Evolutionary conservation across 1,140 invertebrate genomes (phyloP), one percentile per base, ranked within the genome.

Genomic region (Adoxophyes honmai): DNA sequence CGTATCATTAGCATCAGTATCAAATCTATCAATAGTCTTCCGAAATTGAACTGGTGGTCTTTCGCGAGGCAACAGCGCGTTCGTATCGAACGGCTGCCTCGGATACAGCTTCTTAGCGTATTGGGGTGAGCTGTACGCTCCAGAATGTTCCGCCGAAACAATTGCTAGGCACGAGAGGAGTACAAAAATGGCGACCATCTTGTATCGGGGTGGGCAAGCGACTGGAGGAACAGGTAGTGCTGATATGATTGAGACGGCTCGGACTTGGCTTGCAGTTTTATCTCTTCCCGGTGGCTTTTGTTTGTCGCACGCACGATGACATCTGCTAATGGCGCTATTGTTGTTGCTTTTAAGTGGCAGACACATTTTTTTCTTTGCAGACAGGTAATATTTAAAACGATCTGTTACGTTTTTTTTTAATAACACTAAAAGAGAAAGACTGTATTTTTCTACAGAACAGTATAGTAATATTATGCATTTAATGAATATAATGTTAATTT

Each of bases 71-170:
- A 86, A 55, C 15, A 86, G 57, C 0, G 65, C 64, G 52, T 69
- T 81, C 0, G 74, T 73, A 5, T 88, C 81, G 14, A 70, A 78
- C 21, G 64, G 64, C 55, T 75, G 67, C 51, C 76, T 86, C 4
- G 85, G 82, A 34, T 76, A 81, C 73, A 83, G 79, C 35, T 88
- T 89, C 64, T 90, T 89, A 4, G 89, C 89, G 63, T 90, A 90
- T 11, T 90, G 89, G 0, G 89, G 89, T 0, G 89, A 89, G 0
- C 87, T 89, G 55, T 90, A 90, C 0, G 89, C 89, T 14, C 87
- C 86, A 0, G 75, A 74, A 73, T 90, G 89, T 21, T 89, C 85
- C 0, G 79, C 70, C n/a, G 66, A 54, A 5, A 57, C 59, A 0
- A 73, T 5, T 4, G 60, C 16, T n/a, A 59, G 52, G 33, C 58